A percentile compares a stretch with the other conserved stretches of the same genome.
Evolutionary conservation across 2,113 vertebrate species (phyloP).

Genomic region (Eptesicus fuscus): DNA sequence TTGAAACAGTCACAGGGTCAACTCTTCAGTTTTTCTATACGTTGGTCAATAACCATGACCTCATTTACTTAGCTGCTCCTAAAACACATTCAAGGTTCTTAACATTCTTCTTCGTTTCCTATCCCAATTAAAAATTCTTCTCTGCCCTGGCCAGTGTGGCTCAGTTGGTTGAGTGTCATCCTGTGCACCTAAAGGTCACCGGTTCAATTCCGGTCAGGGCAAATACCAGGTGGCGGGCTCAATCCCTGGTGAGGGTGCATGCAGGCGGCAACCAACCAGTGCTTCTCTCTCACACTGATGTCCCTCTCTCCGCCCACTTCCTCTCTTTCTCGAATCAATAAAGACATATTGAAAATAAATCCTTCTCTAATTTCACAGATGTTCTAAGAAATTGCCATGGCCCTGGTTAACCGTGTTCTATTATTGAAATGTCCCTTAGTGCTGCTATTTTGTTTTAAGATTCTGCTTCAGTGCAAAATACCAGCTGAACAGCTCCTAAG

Average conservation of each 20-base stretch:
- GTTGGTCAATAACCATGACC: background rate
- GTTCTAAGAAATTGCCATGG: background rate
- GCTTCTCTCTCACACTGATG: no score
- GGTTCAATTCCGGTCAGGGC: background rate
- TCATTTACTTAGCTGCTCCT: background rate
- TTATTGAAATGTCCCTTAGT: background rate
- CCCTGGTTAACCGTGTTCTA: background rate
- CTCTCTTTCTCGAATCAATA: background rate
- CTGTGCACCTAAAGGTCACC: background rate
- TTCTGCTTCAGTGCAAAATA: no score
- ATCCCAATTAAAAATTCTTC: background rate
- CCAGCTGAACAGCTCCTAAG: no score
- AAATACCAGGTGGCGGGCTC: background rate
- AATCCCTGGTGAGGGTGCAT: background rate
- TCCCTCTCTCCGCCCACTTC: background rate
- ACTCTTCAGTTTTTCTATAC: background rate
- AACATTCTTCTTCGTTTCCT: background rate
- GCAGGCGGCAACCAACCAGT: background rate
- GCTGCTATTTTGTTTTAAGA: no score
- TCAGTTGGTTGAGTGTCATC: background rate
- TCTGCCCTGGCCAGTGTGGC: background rate
- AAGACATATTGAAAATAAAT: background rate
- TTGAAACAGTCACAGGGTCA: background rate
- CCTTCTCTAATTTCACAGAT: background rate
- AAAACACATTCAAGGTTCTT: background rate